These are phyloP conservation scores for Sebastes schlegelii DNA, from an alignment of 2,113 vertebrate genomes.

Conservation along the genomic window DNA sequence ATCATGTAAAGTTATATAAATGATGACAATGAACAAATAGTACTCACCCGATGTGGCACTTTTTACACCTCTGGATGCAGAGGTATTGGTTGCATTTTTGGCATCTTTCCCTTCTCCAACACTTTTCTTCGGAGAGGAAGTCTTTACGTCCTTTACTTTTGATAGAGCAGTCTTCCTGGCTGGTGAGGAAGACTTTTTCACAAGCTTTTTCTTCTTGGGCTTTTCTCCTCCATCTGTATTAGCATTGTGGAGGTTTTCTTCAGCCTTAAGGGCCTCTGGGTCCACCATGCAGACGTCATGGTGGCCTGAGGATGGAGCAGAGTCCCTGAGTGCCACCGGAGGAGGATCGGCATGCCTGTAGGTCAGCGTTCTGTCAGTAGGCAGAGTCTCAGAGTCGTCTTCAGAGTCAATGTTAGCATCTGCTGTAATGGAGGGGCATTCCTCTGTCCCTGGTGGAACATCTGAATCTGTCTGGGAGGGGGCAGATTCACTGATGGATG, in stretches of 20 bases:
- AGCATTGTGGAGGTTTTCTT: constrained; percentile 91
- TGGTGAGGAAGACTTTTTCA: constrained; percentile 92
- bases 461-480: constrained; percentile 95
- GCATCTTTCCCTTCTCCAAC: constrained; percentile 93
- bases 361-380: constrained; percentile 94
- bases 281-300: constrained; percentile 97
- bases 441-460: constrained; percentile 94
- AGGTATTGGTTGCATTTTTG: constrained; percentile 95
- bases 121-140: constrained; percentile 91
- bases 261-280: constrained; percentile 90
- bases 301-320: constrained; percentile 90
- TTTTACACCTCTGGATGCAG: constrained; percentile 91
- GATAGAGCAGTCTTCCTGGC: constrained; percentile 90
- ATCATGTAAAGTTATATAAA: neutral
- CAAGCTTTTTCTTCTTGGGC: constrained; percentile 91
- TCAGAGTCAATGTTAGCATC: constrained; percentile 98
- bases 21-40: neutral
- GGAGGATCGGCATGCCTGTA: constrained; percentile 93
- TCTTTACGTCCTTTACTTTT: constrained; percentile 91
- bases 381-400: constrained; percentile 97
- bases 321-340: constrained; percentile 89
- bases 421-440: constrained; percentile 96
- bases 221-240: constrained; percentile 93
- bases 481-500: constrained; percentile 93
- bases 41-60: constrained; percentile 87